phyloP scores from a whole-genome alignment of 2,797 vertebrate genomes.

The Oreochromis mossambicus region DNA sequence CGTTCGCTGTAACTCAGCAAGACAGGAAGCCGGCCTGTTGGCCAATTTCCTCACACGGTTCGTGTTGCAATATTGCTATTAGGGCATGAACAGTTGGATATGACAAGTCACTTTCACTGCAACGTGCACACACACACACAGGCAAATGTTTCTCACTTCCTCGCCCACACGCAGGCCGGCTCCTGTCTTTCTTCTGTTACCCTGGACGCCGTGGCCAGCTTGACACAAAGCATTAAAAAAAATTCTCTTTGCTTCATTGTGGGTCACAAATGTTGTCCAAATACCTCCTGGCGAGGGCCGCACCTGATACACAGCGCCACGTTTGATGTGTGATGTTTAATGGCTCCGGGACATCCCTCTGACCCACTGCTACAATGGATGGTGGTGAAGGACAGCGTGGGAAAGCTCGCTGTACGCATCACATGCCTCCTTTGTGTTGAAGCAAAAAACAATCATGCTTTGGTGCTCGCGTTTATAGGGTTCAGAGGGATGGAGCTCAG shows the following conservation, averaged over 20 bases:
- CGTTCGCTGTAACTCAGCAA: neutral
- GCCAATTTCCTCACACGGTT: conserved; percentile 59
- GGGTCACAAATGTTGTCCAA: neutral
- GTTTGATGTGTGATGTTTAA: conserved; percentile 9
- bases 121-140: neutral
- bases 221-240: neutral
- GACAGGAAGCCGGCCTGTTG: conserved; percentile 57
- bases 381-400: neutral
- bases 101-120: conserved; percentile 16
- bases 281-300: neutral
- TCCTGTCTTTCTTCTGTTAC: conserved; percentile 1
- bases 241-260: neutral
- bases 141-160: conserved; percentile 28
- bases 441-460: neutral
- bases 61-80: conserved; percentile 62
- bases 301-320: neutral
- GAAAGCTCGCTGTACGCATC: neutral
- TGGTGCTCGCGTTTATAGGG: neutral
- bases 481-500: neutral
- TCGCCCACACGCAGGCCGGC: conserved; percentile 33
- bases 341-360: neutral
- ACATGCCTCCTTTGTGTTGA: neutral
- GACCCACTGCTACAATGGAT: neutral
- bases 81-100: conserved; percentile 45
- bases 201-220: neutral